Evolutionary conservation across 2,888 invertebrate species (phyloP).

Genomic region (Mellilla xanthometata): DNA sequence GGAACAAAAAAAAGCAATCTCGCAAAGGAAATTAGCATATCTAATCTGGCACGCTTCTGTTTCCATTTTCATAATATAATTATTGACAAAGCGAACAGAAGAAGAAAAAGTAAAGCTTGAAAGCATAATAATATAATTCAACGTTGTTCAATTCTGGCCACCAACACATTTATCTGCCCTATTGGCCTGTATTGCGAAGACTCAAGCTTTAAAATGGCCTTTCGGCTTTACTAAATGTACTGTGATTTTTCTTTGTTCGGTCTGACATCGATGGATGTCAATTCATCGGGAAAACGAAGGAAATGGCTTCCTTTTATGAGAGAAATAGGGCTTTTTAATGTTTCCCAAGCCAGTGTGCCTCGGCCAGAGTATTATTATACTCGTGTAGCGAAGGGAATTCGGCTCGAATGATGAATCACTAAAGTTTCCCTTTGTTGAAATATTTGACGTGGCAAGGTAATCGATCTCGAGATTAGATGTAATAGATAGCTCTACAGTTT

Average conservation of each 20-base stretch:
- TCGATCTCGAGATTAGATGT: too few relatives aligned
- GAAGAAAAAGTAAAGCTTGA: conserved; percentile 11
- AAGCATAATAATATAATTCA: conserved; percentile 17
- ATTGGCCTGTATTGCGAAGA: conserved; percentile 21
- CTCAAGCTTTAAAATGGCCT: conserved; percentile 43
- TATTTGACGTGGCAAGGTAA: neutral
- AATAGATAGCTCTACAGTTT: too few relatives aligned
- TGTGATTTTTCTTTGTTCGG: conserved; percentile 55
- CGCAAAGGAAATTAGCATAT: conserved; percentile 3
- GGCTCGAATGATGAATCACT: conserved; percentile 38
- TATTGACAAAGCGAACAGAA: conserved; percentile 16
- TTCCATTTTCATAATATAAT: conserved; percentile 13
- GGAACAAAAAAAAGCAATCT: conserved; percentile 8
- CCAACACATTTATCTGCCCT: conserved; percentile 26
- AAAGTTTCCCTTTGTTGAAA: conserved; percentile 21
- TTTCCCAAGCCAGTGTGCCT: conserved; percentile 34
- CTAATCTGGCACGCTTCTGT: conserved; percentile 2
- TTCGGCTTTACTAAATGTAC: conserved; percentile 44
- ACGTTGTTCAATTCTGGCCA: conserved; percentile 9
- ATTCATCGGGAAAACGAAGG: conserved; percentile 56
- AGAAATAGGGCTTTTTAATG: conserved; percentile 50
- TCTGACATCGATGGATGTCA: conserved; percentile 60
- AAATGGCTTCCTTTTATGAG: conserved; percentile 53
- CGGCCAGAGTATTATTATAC: conserved; percentile 26
- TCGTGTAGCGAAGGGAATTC: conserved; percentile 32